Evolutionary conservation across 1,140 invertebrate genomes (phyloP).

Genomic region (Hyposmocoma kahamanoa): DNA sequence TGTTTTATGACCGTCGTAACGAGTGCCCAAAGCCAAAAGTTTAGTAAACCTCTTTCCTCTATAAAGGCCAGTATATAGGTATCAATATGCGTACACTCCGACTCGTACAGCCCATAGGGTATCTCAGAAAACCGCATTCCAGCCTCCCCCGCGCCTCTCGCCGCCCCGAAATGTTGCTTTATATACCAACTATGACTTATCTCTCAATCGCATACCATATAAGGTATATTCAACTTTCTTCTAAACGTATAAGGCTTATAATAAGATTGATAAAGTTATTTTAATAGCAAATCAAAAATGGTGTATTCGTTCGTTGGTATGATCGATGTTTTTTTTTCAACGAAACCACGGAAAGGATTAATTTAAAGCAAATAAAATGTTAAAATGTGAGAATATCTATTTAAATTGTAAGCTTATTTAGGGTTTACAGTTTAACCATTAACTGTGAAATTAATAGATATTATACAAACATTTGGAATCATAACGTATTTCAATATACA

Average conservation of each 20-base stretch:
- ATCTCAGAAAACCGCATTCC: conserved; percentile 64
- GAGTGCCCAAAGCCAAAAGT: no score
- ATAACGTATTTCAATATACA: no score
- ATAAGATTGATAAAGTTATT: conserved; percentile 7
- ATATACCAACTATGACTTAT: conserved; percentile 17
- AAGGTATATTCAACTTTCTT: no score
- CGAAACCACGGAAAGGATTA: conserved; percentile 62
- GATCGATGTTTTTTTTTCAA: conserved; percentile 43
- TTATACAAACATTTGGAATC: no score
- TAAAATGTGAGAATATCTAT: conserved; percentile 32
- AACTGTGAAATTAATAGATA: no score
- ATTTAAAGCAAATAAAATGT: conserved; percentile 62
- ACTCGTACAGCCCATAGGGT: conserved; percentile 54
- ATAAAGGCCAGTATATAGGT: conserved; percentile 43
- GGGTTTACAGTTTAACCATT: no score
- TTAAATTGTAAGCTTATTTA: no score
- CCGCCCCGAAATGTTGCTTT: conserved; percentile 28
- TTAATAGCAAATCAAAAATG: conserved; percentile 11
- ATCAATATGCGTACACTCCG: conserved; percentile 39
- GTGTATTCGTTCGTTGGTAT: conserved; percentile 17
- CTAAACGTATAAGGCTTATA: conserved; percentile 7
- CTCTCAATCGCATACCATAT: no score
- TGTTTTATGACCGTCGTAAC: no score
- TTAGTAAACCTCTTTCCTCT: neutral
- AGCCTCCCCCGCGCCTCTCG: conserved; percentile 38